Conservation (phyloP, 2,888 invertebrate genomes). For the Tenthredo scrophulariae region DNA sequence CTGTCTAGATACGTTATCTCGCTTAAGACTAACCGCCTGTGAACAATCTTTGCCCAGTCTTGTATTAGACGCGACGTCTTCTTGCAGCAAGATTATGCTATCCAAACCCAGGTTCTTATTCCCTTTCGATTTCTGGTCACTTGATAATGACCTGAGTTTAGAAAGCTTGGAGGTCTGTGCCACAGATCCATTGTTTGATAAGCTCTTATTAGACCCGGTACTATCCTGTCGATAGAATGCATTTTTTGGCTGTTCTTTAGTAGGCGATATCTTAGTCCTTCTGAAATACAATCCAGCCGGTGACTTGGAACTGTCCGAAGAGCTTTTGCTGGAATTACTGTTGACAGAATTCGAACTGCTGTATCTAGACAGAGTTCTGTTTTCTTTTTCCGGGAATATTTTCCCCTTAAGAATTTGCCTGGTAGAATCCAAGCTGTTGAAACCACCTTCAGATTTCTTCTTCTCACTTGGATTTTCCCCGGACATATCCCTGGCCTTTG, state of each 20-base stretch:
- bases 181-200: constrained; percentile 8
- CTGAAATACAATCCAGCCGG: constrained; percentile 70
- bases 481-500: constrained; percentile 57
- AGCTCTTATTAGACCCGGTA: constrained; percentile 12
- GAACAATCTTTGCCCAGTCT: constrained; percentile 41
- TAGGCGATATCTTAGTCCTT: constrained; percentile 76
- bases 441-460: constrained; percentile 63
- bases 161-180: background rate
- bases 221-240: constrained; percentile 67
- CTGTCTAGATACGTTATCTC: constrained; percentile 56
- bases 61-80: constrained; percentile 59
- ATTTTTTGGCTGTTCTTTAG: constrained; percentile 72
- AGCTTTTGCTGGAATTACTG: constrained; percentile 63
- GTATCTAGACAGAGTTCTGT: constrained; percentile 61
- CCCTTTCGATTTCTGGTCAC: constrained; percentile 59
- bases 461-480: constrained; percentile 53
- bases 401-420: constrained; percentile 72
- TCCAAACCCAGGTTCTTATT: constrained; percentile 56
- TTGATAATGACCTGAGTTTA: constrained; percentile 46
- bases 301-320: constrained; percentile 62
- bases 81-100: constrained; percentile 67
- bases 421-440: constrained; percentile 67
- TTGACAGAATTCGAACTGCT: constrained; percentile 61
- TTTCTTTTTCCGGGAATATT: constrained; percentile 67
- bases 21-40: background rate